These are phyloP conservation scores for Gryllus longicercus DNA, from an alignment of 2,888 invertebrate species.

Conservation along the genomic window DNA sequence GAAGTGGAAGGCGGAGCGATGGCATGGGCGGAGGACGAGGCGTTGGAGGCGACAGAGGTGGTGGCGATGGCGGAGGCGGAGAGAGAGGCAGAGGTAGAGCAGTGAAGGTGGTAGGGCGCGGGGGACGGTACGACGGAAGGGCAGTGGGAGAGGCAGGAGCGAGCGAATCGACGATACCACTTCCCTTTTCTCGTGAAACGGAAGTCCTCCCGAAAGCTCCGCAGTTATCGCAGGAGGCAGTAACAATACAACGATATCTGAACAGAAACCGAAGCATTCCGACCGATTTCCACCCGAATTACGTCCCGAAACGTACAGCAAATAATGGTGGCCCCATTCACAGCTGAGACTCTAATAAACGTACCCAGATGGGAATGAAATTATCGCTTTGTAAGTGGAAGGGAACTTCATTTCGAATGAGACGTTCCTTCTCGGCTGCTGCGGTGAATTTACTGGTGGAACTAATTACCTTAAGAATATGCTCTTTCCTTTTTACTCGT, in stretches of 20 bases:
- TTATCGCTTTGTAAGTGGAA: not conserved
- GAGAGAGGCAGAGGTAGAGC: too few species aligned
- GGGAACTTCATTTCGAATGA: slow-evolving; percentile 3
- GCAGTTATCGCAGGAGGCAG: not conserved
- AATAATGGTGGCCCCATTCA: not conserved
- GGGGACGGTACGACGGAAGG: too few species aligned
- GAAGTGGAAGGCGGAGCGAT: too few species aligned
- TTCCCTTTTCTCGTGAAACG: too few species aligned
- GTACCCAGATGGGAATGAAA: slow-evolving; percentile 6
- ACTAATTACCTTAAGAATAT: slow-evolving; percentile 8
- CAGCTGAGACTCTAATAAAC: not conserved
- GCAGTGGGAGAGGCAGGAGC: too few species aligned
- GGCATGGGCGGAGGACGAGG: too few species aligned
- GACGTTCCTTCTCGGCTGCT: slow-evolving; percentile 1
- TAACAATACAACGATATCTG: not conserved
- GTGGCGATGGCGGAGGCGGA: too few species aligned
- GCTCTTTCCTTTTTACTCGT: slow-evolving; percentile 4
- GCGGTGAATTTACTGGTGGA: slow-evolving; percentile 17
- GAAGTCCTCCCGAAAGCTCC: too few species aligned
- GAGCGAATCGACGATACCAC: too few species aligned
- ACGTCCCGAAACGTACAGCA: not conserved
- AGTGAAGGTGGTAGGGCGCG: too few species aligned
- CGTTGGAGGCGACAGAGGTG: too few species aligned
- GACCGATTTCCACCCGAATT: not conserved
- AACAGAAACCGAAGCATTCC: not conserved